These are phyloP conservation scores for Aromia moschata DNA, from an alignment of 2,888 invertebrate species.

Conservation along the genomic window DNA sequence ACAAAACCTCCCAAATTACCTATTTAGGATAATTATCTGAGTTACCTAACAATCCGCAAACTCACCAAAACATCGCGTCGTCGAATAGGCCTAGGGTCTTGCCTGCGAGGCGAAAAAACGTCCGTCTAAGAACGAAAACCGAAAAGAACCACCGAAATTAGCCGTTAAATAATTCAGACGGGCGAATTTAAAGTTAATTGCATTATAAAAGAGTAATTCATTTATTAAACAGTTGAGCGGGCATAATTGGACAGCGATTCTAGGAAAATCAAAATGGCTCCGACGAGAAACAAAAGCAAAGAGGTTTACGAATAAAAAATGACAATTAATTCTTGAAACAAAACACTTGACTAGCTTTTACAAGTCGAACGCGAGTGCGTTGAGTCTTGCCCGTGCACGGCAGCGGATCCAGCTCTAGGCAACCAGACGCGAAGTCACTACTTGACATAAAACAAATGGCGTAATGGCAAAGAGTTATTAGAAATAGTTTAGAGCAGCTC, in stretches of 20 bases:
- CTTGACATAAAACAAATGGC: too few species aligned
- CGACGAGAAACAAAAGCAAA: slow-evolving; percentile 56
- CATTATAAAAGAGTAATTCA: slow-evolving; percentile 58
- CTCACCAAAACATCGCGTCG: too few species aligned
- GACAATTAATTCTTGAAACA: slow-evolving; percentile 62
- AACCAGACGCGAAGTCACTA: too few species aligned
- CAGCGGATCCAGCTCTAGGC: background rate
- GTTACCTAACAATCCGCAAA: too few species aligned
- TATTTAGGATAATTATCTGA: too few species aligned
- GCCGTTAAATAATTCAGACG: slow-evolving; percentile 51
- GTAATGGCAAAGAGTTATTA: too few species aligned
- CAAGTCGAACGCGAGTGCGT: slow-evolving; percentile 40
- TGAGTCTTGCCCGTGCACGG: slow-evolving; percentile 41
- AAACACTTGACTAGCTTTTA: slow-evolving; percentile 55
- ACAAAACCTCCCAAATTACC: too few species aligned
- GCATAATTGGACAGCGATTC: slow-evolving; percentile 60
- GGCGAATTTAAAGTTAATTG: slow-evolving; percentile 55
- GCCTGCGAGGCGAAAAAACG: too few species aligned
- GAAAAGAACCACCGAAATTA: slow-evolving; percentile 45
- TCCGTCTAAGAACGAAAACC: background rate
- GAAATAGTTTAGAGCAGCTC: too few species aligned
- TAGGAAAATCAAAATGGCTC: slow-evolving; percentile 61
- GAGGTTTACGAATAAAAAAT: slow-evolving; percentile 55
- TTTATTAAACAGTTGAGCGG: slow-evolving; percentile 59
- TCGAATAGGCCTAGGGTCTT: too few species aligned